phyloP scores from a whole-genome alignment of 92 coral and sea anemone genomes.

The Heliopora coerulea region DNA sequence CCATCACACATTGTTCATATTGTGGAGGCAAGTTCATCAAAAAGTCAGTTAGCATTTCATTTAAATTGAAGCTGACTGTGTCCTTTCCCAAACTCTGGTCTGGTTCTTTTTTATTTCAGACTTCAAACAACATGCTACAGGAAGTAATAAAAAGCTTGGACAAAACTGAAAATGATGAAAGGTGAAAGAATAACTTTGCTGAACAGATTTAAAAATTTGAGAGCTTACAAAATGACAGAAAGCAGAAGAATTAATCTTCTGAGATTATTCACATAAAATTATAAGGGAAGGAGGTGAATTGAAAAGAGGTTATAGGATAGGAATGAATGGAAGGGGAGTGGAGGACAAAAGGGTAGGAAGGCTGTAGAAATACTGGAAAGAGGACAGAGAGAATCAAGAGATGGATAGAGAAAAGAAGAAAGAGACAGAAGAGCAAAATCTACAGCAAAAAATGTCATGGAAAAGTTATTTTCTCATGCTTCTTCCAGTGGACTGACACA shows the following conservation, averaged over 20 bases:
- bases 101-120: slow-evolving; percentile 1
- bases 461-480: slow-evolving; percentile 1
- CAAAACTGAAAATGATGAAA: not conserved
- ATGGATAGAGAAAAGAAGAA: no score
- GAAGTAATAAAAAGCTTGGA: slow-evolving; percentile 35
- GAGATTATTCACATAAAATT: no score
- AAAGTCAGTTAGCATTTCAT: not conserved
- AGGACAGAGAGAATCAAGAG: no score
- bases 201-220: not conserved
- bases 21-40: slow-evolving; percentile 63
- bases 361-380: no score
- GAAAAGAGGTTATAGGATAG: no score
- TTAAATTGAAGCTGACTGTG: not conserved
- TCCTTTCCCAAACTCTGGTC: not conserved
- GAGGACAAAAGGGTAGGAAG: no score
- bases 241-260: not conserved
- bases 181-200: no score
- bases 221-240: not conserved
- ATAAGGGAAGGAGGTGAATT: no score
- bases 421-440: no score
- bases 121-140: slow-evolving; percentile 36
- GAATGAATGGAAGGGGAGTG: no score
- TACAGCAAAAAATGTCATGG: no score
- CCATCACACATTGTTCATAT: slow-evolving; percentile 92
- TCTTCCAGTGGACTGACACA: slow-evolving; percentile 73